A percentile compares a stretch with the other conserved stretches of the same genome.
Evolutionary conservation across 2,113 vertebrate species (phyloP).

Genomic region (Excalfactoria chinensis): DNA sequence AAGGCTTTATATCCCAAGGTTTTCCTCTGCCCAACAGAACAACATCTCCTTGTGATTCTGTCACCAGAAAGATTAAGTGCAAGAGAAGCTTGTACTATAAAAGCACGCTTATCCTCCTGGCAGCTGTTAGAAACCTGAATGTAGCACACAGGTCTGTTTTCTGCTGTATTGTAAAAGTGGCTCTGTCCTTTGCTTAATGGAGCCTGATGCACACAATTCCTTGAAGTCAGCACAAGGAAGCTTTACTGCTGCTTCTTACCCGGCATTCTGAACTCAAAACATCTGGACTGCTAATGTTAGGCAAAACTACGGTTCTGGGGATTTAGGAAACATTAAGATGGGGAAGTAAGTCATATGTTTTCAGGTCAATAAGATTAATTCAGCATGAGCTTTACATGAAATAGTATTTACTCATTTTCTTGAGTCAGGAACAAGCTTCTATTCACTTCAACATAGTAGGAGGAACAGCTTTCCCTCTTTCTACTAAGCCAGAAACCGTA

Average conservation of each 20-base stretch:
- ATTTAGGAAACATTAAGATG: neutral
- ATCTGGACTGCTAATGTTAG: neutral
- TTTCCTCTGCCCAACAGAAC: conserved; percentile 35
- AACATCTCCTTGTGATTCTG: conserved; percentile 16
- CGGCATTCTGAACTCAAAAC: neutral
- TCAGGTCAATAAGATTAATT: neutral
- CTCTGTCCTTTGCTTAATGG: conserved; percentile 10
- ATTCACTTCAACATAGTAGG: neutral
- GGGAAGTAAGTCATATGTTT: neutral
- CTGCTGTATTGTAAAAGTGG: neutral
- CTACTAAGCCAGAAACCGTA: neutral
- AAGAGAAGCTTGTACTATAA: neutral
- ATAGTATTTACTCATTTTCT: neutral
- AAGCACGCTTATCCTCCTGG: conserved; percentile 12
- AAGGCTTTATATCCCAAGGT: conserved; percentile 13
- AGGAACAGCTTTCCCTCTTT: neutral
- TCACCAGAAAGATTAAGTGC: neutral
- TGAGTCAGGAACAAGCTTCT: neutral
- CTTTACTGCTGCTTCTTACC: neutral
- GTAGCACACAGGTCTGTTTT: neutral
- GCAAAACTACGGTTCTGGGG: neutral
- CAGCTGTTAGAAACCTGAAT: conserved; percentile 2
- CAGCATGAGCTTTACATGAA: neutral
- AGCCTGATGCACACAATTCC: neutral
- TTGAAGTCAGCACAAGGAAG: conserved; percentile 10